Evolutionary conservation across 2,888 invertebrate species (phyloP), one percentile per base, ranked within the genome.

Genomic region (Agonopterix subpropinquella): DNA sequence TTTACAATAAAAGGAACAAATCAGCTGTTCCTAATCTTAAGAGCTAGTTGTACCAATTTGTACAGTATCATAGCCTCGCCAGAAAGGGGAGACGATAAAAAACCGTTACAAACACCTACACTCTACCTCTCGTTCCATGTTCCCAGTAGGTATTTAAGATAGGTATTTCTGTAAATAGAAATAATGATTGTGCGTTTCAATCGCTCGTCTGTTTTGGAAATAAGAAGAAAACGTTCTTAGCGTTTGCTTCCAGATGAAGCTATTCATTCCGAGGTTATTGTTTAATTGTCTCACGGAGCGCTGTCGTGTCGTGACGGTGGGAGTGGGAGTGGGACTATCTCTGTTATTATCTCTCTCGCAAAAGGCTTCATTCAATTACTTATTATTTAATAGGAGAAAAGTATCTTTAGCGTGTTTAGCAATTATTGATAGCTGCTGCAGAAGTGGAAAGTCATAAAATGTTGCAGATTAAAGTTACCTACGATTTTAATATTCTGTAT

Each of bases 231-330:
- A 42, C 39, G 39, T 39, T 39, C 28, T 28, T 28, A 28, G n/a
- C 3, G 10, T 39, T 39, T 44, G 43, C 43, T 43, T 11, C 43
- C 28, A 28, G 76, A 79, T 80, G 74, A 77, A 78, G 77, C 74
- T 67, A 80, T 81, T 79, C 75, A 70, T 57, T 53, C 59, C 62
- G 65, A 62, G 59, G 73, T 74, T 76, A 77, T 80, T 83, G 76
- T 82, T 73, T 80, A 82, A 80, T 82, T 79, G 81, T 76, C 73
- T 76, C 70, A 78, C 81, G 79, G 67, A 64, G 51, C 52, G 46
- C 49, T 48, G 51, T 48, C 50, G 52, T 48, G 51, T 48, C 50
- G 52, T 46, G 49, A 49, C 49, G n/a, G 39, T 18, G 39, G 10
- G 9, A 39, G 39, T 18, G 39, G 10, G 9, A 39, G 9, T n/a